Conservation (phyloP, 1,140 invertebrate genomes). For the Uloborus diversus region DNA sequence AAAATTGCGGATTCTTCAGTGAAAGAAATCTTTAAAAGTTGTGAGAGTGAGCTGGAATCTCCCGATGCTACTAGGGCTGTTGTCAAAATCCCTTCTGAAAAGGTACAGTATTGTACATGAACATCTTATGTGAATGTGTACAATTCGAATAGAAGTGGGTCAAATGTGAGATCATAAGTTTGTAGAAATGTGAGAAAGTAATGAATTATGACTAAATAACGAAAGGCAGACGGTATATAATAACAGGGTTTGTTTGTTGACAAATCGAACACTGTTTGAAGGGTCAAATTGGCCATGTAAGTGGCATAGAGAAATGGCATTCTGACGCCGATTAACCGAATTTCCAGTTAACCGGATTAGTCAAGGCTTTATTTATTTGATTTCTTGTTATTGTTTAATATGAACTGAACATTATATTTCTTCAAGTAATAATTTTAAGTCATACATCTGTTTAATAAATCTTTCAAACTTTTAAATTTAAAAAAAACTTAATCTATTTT, state of each 20-base stretch:
- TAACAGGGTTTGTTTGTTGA: not conserved
- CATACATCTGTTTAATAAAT: too few species aligned
- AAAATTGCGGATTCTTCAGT: not conserved
- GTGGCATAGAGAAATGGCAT: too few species aligned
- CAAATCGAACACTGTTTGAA: not conserved
- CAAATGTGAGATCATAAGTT: not conserved
- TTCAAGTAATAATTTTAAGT: too few species aligned
- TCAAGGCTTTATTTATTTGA: too few species aligned
- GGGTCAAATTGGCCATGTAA: too few species aligned
- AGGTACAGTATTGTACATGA: not conserved
- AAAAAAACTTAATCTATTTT: too few species aligned
- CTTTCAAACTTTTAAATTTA: too few species aligned
- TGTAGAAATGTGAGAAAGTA: not conserved
- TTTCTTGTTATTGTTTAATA: too few species aligned
- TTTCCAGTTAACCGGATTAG: too few species aligned
- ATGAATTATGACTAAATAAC: not conserved
- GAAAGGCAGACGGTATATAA: not conserved
- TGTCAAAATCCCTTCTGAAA: slow-evolving; percentile 22
- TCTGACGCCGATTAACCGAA: too few species aligned
- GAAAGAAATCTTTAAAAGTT: slow-evolving; percentile 29
- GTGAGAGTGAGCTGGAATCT: not conserved
- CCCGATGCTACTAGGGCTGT: not conserved
- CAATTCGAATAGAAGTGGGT: not conserved
- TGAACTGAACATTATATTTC: too few species aligned
- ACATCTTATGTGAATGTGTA: not conserved